Conservation (phyloP, 2,888 invertebrate species). For the Megastigmus dorsalis region DNA sequence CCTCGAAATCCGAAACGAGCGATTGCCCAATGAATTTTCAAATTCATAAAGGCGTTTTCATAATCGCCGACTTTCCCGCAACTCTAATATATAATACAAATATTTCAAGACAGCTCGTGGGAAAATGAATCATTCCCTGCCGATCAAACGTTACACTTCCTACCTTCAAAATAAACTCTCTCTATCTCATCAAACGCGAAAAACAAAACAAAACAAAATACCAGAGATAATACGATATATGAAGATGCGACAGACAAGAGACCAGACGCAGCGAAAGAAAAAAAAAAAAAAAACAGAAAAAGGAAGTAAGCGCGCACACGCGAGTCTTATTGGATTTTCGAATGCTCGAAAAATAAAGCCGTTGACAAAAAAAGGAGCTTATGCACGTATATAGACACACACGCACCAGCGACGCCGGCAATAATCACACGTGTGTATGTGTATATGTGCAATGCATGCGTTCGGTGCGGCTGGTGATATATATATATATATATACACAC, state of each 20-base stretch:
- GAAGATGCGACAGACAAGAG: slow-evolving; percentile 24
- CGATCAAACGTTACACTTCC: no score
- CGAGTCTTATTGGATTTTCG: slow-evolving; percentile 22
- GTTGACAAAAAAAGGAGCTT: slow-evolving; percentile 8
- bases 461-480: background rate
- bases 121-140: background rate
- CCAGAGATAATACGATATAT: slow-evolving; percentile 15
- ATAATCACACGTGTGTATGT: slow-evolving; percentile 1
- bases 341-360: background rate
- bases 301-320: no score
- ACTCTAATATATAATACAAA: no score
- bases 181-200: no score
- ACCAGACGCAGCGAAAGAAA: background rate
- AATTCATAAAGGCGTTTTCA: background rate
- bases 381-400: background rate
- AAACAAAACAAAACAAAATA: no score
- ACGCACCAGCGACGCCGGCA: no score
- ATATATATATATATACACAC: no score
- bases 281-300: background rate
- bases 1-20: no score
- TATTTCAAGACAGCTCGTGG: no score
- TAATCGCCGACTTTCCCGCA: background rate
- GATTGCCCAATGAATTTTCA: no score
- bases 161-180: no score
- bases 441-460: background rate